Evolutionary conservation across 2,797 vertebrate species (phyloP).

Genomic region (Dicrostonyx torquatus): DNA sequence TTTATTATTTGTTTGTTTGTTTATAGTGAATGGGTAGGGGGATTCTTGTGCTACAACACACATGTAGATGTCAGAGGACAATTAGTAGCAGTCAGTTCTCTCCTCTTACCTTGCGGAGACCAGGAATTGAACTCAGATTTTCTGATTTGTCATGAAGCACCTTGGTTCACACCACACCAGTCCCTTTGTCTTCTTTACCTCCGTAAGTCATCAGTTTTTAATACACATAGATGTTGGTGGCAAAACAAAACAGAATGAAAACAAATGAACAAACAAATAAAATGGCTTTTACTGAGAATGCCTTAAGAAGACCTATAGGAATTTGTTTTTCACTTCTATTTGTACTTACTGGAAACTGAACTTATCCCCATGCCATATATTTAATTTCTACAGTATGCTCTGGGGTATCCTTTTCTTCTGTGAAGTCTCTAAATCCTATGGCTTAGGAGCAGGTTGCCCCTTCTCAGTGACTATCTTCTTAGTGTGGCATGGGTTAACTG

Average conservation of each 20-base stretch:
- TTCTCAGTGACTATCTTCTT: not conserved
- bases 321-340: not conserved
- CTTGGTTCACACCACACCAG: not conserved
- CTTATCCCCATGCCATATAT: not conserved
- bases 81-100: not conserved
- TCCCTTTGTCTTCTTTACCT: not conserved
- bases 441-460: not conserved
- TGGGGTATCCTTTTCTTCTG: not conserved
- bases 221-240: not conserved
- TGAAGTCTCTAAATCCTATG: not conserved
- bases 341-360: not conserved
- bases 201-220: not conserved
- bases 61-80: not conserved
- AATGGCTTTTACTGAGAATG: not conserved
- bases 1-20: not conserved
- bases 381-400: not conserved
- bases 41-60: not conserved
- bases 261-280: not conserved
- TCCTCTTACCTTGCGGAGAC: not conserved
- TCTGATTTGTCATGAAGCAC: not conserved
- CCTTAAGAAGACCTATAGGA: not conserved
- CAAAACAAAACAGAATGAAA: not conserved
- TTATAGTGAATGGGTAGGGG: not conserved
- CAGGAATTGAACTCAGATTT: not conserved
- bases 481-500: not conserved